A percentile compares a stretch with the other conserved stretches of the same genome.
Conservation (phyloP, 2,888 invertebrate species). For the Griposia aprilina region DNA sequence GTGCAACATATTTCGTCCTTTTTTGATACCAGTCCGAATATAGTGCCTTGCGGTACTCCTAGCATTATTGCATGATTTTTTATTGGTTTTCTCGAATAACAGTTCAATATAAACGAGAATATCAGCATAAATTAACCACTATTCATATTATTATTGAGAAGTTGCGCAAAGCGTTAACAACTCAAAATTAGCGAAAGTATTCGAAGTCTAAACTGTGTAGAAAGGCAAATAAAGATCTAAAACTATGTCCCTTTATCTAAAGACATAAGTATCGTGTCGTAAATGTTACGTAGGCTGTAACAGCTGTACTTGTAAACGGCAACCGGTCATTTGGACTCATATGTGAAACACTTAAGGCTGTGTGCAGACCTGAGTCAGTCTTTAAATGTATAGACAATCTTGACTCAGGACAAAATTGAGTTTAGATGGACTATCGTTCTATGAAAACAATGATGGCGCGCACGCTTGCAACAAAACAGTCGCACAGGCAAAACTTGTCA, state of each 20-base stretch:
- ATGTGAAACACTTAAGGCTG: constrained; percentile 47
- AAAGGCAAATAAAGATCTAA: constrained; percentile 37
- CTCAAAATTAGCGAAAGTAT: neutral
- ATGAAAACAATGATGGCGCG: neutral
- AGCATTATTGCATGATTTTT: neutral
- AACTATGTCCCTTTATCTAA: constrained; percentile 32
- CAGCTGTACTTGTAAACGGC: constrained; percentile 30
- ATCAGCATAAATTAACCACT: neutral
- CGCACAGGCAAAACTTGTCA: neutral
- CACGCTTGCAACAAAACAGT: neutral
- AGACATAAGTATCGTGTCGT: constrained; percentile 41
- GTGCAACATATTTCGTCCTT: neutral
- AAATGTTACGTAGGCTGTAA: constrained; percentile 42
- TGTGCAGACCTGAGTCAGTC: neutral
- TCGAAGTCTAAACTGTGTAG: neutral
- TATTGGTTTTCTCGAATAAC: neutral
- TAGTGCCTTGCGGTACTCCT: constrained; percentile 18
- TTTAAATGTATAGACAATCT: constrained; percentile 15
- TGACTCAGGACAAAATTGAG: neutral
- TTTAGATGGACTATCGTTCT: neutral
- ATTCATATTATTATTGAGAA: neutral
- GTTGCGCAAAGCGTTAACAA: neutral
- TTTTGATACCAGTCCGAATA: neutral
- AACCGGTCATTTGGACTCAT: constrained; percentile 50
- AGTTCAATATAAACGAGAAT: neutral